Percentiles rank a stretch among this genome's conserved stretches.
These are phyloP conservation scores for Somateria mollissima DNA, from an alignment of 2,797 vertebrate species.

Conservation along the genomic window DNA sequence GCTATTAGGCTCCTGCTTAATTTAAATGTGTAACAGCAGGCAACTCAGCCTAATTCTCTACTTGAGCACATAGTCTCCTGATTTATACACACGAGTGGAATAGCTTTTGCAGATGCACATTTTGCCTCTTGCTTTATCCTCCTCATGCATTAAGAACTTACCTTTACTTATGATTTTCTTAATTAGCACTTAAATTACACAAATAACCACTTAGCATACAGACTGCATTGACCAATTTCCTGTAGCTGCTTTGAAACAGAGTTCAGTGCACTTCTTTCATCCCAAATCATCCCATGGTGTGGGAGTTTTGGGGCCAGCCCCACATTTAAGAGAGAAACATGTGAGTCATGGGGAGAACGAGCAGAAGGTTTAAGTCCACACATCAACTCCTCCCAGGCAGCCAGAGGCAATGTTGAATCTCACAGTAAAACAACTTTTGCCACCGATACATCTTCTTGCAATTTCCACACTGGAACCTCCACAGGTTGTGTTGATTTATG, in stretches of 20 bases:
- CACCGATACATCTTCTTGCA: neutral
- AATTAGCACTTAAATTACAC: neutral
- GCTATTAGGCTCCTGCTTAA: conserved; percentile 44
- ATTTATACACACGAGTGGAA: conserved; percentile 49
- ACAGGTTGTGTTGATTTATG: neutral
- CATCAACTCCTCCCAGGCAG: neutral
- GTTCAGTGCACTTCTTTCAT: neutral
- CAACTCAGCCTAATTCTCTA: conserved; percentile 38
- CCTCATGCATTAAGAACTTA: conserved; percentile 2
- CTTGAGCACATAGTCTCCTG: conserved; percentile 33
- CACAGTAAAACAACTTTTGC: neutral
- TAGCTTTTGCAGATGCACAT: neutral
- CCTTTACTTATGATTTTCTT: neutral
- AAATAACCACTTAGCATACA: neutral
- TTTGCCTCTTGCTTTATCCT: conserved; percentile 3
- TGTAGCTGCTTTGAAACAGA: neutral
- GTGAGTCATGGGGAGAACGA: neutral
- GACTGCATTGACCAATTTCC: neutral
- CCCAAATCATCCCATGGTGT: neutral
- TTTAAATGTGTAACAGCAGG: conserved; percentile 48
- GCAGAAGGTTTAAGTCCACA: neutral
- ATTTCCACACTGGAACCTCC: neutral
- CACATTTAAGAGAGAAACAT: neutral
- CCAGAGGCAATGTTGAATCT: neutral
- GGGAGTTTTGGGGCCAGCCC: neutral